phyloP scores from a whole-genome alignment of 2,797 vertebrate species.

The Caiman crocodilus region DNA sequence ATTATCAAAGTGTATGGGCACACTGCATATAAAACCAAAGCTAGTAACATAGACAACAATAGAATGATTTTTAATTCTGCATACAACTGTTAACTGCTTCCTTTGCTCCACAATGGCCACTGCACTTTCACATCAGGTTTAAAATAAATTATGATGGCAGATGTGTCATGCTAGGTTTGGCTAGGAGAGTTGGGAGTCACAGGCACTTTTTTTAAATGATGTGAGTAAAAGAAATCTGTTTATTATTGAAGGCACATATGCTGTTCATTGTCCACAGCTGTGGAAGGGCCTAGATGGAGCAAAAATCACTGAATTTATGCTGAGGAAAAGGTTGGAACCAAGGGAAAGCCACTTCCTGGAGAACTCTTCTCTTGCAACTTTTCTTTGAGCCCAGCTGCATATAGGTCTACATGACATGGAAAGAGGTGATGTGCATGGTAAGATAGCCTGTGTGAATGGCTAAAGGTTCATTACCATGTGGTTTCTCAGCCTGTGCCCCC shows the following conservation, averaged over 20 bases:
- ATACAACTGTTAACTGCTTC: not conserved
- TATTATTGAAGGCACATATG: not conserved
- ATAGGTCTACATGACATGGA: not conserved
- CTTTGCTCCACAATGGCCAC: not conserved
- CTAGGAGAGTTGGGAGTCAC: not conserved
- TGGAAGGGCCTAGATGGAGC: not conserved
- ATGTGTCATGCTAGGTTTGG: not conserved
- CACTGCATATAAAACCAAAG: not conserved
- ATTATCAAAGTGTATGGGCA: not conserved
- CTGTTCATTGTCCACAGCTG: not conserved
- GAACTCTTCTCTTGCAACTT: fast-evolving
- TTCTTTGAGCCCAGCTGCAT: not conserved
- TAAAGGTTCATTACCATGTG: fast-evolving
- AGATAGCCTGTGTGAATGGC: not conserved
- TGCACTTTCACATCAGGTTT: not conserved
- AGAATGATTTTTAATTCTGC: not conserved
- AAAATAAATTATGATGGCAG: not conserved
- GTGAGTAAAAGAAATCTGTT: not conserved
- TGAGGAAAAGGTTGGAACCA: not conserved
- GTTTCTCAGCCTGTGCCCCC: not conserved
- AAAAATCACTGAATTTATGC: not conserved
- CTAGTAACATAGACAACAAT: not conserved
- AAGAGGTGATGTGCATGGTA: not conserved
- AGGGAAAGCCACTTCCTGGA: not conserved
- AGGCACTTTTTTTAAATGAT: not conserved